Evolutionary conservation across 2,797 vertebrate species (phyloP).

Genomic region (Lemur catta): DNA sequence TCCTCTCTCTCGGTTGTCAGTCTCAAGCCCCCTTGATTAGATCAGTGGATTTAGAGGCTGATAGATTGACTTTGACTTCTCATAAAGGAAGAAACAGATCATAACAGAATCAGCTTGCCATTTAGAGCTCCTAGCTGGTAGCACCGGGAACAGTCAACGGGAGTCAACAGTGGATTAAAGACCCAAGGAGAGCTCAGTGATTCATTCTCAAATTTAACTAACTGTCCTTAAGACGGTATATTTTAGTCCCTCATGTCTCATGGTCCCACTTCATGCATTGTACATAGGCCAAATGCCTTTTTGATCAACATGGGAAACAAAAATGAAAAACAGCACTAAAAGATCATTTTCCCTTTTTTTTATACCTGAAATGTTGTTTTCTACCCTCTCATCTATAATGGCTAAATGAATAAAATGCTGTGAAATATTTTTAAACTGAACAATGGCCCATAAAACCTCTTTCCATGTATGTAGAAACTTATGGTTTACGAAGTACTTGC

Average conservation of each 20-base stretch:
- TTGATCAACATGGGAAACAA: neutral
- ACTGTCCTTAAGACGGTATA: neutral
- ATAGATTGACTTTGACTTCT: slow-evolving; percentile 37
- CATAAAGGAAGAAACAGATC: neutral
- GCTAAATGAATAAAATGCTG: neutral
- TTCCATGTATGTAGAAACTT: neutral
- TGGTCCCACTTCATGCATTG: neutral
- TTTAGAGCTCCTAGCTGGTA: slow-evolving; percentile 11
- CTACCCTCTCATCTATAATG: neutral
- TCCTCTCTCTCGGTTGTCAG: neutral
- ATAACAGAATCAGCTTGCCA: slow-evolving; percentile 34
- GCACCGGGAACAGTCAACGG: neutral
- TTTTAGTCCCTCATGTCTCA: neutral
- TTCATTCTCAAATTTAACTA: slow-evolving; percentile 5
- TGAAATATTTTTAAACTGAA: neutral
- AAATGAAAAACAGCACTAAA: neutral
- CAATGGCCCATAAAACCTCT: neutral
- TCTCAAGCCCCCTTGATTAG: slow-evolving; percentile 49
- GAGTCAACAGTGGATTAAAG: neutral
- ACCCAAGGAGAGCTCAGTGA: neutral
- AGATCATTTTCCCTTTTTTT: slow-evolving; percentile 4
- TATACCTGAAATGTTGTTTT: neutral
- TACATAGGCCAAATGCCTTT: neutral
- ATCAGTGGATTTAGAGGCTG: slow-evolving; percentile 54
- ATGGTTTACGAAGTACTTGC: neutral